Base-by-base conservation (phyloP, 2,888 invertebrate genomes). In the Glaucopsyche alexis region DNA sequence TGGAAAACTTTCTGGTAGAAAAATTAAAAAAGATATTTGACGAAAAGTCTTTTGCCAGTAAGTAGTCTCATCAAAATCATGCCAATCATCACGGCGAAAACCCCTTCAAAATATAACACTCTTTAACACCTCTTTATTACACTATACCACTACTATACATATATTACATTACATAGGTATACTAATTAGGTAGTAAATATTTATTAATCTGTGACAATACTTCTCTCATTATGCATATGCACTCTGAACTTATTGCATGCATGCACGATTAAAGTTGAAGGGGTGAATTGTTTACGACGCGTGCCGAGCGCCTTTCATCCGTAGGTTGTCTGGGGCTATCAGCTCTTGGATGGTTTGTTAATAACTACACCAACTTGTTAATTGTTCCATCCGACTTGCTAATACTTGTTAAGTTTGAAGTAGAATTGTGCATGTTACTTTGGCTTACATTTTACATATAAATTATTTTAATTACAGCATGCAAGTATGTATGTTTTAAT, bases 371-470 rank as follows among this genome's bases (percentile, higher is more conserved):
- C 40, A 66, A 72, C 66, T 72, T 72, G 67, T 40, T 72, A 72
- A 72, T 72, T 67, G 67, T 72, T 67, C 52, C 72, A 67, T 66
- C 67, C 72, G 67, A 67, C 52, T 72, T 72, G 72, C 72, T 67
- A 16, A 52, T 55, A 55, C 72, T 72, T 52, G 45, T 50, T 67
- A 29, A 72, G n/a, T 72, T 72, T 67, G 19, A 71, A 71, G 71
- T 71, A 60, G 19, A 71, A 19, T 45, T 64, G 16, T 49, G 9
- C 16, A 19, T 16, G 16, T 52, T 55, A 19, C 19, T 55, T 16
- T 55, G 19, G 55, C 19, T 55, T 55, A 55, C 19, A 55, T 9
- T 16, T 55, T 19, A 55, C 55, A 9, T 55, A 55, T 19, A 19
- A 55, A 52, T 52, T 52, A 52, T 52, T 52, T 29, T 29, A 29